Conservation (phyloP, 2,797 vertebrate genomes). For the Lophotriccus pileatus region DNA sequence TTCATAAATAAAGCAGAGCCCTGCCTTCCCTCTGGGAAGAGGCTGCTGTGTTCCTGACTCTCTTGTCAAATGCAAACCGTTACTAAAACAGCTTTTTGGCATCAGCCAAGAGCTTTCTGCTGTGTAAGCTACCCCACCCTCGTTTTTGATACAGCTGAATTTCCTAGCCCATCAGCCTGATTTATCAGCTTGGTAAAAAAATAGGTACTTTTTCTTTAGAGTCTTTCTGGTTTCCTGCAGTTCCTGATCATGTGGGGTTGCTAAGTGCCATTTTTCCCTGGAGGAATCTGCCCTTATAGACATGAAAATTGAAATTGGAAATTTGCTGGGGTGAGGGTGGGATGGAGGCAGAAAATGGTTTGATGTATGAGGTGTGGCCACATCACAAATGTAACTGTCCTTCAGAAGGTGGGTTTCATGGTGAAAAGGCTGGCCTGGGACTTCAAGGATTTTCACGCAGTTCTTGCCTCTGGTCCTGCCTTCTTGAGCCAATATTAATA, state of each 20-base stretch:
- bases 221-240: background rate
- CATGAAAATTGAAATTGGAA: background rate
- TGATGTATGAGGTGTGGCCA: background rate
- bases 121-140: background rate
- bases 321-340: background rate
- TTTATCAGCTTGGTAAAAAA: background rate
- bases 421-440: background rate
- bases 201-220: background rate
- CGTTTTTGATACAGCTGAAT: background rate
- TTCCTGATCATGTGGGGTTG: background rate
- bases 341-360: background rate
- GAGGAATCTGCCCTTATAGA: background rate
- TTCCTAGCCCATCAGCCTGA: background rate
- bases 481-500: background rate
- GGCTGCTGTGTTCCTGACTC: background rate
- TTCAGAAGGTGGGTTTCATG: background rate
- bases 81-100: background rate
- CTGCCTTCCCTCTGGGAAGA: background rate
- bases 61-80: background rate
- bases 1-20: constrained; percentile 22
- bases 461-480: background rate
- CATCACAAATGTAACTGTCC: background rate
- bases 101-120: background rate
- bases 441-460: background rate
- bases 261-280: background rate